Percentiles rank a stretch among this genome's conserved stretches.
Conservation (phyloP, 2,888 invertebrate species). For the Alcis repandata region DNA sequence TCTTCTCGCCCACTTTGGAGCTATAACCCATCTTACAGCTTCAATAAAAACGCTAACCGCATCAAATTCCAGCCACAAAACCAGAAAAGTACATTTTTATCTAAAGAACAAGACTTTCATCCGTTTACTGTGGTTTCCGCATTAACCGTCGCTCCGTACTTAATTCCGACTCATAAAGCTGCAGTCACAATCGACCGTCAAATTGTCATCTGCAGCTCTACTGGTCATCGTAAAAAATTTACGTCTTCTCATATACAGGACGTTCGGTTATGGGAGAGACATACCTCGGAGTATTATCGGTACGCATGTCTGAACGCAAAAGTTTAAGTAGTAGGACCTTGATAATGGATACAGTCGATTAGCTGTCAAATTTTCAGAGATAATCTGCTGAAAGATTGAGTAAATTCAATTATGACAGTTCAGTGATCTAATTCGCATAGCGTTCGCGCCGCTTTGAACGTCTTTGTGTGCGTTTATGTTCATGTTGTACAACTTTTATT, state of each 20-base stretch:
- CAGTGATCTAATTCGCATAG: too few species aligned
- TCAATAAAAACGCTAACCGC: slow-evolving; percentile 17
- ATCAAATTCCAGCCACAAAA: slow-evolving; percentile 21
- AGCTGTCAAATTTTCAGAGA: too few species aligned
- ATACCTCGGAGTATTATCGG: too few species aligned
- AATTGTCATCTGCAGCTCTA: slow-evolving; percentile 53
- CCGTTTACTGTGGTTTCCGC: slow-evolving; percentile 39
- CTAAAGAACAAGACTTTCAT: slow-evolving; percentile 31
- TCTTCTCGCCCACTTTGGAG: slow-evolving; percentile 1
- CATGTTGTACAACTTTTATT: too few species aligned
- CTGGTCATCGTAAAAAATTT: slow-evolving; percentile 55
- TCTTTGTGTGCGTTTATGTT: too few species aligned
- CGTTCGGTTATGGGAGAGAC: background rate
- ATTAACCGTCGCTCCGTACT: slow-evolving; percentile 48
- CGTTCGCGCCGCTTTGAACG: too few species aligned
- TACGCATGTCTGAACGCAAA: too few species aligned
- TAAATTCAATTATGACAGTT: too few species aligned
- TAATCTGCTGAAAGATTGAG: too few species aligned
- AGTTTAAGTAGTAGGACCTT: too few species aligned
- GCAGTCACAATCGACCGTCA: slow-evolving; percentile 52
- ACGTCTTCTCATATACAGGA: slow-evolving; percentile 37
- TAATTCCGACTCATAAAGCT: slow-evolving; percentile 56
- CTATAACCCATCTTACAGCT: background rate
- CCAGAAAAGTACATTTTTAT: slow-evolving; percentile 23
- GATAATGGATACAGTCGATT: too few species aligned